Evolutionary conservation across 1,140 invertebrate genomes (phyloP).

Genomic region (Lamellibrachia luymesi): DNA sequence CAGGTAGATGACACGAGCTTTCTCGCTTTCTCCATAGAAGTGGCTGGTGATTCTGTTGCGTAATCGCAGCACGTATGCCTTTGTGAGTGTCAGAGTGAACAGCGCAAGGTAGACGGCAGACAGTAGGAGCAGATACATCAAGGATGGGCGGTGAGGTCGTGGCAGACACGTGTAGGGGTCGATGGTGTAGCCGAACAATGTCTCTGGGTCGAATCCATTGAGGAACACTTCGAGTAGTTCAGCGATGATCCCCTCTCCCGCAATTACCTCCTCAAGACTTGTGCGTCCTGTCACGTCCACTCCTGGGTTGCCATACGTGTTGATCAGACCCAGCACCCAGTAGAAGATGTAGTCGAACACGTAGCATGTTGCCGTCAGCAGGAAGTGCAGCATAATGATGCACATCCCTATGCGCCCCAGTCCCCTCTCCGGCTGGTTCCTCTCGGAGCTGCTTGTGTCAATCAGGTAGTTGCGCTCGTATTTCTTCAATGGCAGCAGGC

Average conservation of each 20-base stretch:
- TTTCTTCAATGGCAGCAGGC: constrained; percentile 23
- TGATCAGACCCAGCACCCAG: constrained; percentile 20
- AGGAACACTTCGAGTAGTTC: constrained; percentile 20
- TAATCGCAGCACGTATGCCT: constrained; percentile 26
- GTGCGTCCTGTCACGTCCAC: constrained; percentile 18
- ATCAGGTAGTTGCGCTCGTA: constrained; percentile 22
- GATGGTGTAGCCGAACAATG: constrained; percentile 18
- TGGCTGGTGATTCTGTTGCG: constrained; percentile 26
- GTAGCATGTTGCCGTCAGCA: constrained; percentile 12
- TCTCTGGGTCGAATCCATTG: constrained; percentile 24
- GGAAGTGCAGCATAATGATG: constrained; percentile 21
- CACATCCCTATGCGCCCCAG: constrained; percentile 22
- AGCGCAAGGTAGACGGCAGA: constrained; percentile 22
- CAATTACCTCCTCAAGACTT: constrained; percentile 19
- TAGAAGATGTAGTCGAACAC: constrained; percentile 27
- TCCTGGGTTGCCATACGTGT: neutral
- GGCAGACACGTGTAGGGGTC: constrained; percentile 13
- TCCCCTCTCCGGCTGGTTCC: constrained; percentile 18
- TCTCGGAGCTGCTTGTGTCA: neutral
- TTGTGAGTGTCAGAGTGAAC: constrained; percentile 15
- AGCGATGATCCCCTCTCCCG: constrained; percentile 22
- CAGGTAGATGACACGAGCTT: constrained; percentile 24
- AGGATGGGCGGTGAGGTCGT: neutral
- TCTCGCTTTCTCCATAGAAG: constrained; percentile 29
- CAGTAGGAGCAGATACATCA: constrained; percentile 15